Conservation (phyloP, 2,113 vertebrate genomes). For the Dipodomys merriami region DNA sequence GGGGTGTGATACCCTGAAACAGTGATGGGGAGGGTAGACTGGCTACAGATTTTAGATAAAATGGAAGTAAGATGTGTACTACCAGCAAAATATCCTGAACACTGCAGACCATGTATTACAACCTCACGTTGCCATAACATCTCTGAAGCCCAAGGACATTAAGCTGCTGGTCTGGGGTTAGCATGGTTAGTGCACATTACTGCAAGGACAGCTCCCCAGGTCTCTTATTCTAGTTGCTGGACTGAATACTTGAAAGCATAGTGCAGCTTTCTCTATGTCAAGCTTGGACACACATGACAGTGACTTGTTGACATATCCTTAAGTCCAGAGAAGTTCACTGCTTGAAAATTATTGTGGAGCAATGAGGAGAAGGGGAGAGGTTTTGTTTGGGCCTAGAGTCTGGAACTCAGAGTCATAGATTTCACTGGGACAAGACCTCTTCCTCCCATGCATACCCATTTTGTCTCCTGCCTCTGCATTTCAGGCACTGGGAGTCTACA, state of each 20-base stretch:
- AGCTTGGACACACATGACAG: background rate
- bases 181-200: background rate
- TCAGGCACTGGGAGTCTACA: conserved; percentile 89
- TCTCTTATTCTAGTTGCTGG: background rate
- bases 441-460: background rate
- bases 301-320: background rate
- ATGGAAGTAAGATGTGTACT: background rate
- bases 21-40: background rate
- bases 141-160: background rate
- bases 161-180: background rate
- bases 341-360: background rate
- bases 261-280: background rate
- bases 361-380: background rate
- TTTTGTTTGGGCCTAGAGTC: background rate
- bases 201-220: background rate
- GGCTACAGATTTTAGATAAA: background rate
- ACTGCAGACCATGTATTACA: background rate
- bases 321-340: background rate
- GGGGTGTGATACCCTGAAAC: background rate
- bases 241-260: background rate
- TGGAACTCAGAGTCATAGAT: background rate
- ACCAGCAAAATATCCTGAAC: background rate
- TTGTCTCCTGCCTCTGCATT: background rate
- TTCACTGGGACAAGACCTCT: no score
- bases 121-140: background rate